Base-by-base conservation (phyloP, 2,888 invertebrate genomes). In the Orchestes rusci region DNA sequence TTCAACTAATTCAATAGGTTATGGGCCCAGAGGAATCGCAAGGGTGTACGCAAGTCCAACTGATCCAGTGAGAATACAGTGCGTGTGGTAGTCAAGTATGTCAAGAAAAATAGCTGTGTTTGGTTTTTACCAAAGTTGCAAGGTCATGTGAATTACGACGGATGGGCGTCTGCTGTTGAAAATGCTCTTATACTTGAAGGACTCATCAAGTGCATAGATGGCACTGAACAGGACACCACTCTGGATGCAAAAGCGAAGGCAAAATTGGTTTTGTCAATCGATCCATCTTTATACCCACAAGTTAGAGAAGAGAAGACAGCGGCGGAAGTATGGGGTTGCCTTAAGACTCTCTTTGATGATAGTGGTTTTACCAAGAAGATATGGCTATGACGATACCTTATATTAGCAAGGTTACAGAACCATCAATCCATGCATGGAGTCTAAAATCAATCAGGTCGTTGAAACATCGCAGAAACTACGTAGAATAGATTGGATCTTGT, bases 261-360 rank as follows among this genome's bases (percentile, higher is more conserved):
- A 7, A 34, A 16, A 17, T 34, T 34, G 13, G 18, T 34, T 7
- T 34, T 34, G 12, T 16, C 34, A 15, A 34, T 34, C 18, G 34
- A 34, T 34, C 34, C 34, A 23, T 23, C 23, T 23, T 23, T 23
- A 10, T 23, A 23, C 10, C 23, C 23, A 10, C 23, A 5, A 7
- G 5, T 23, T 10, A 5, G 10, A 23, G 23, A 10, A 7, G 23
- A 5, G 10, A 10, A 23, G 23, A 23, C 23, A 23, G 23, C 23
- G 5, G 7, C 5, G 10, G 23, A 23, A 23, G 23, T 23, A 23
- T 23, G 23, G 23, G 10, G 7, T 23, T 7, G 23, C 23, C 7
- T 23, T 5, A 23, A 23, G 10, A n/a, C n/a, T n/a, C n/a, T n/a
- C n/a, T n/a, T n/a, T 10, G 23, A 23, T 10, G 23, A 23, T 10